Evolutionary conservation across 2,113 vertebrate species (phyloP).

Genomic region (Ceyx cyanopectus): DNA sequence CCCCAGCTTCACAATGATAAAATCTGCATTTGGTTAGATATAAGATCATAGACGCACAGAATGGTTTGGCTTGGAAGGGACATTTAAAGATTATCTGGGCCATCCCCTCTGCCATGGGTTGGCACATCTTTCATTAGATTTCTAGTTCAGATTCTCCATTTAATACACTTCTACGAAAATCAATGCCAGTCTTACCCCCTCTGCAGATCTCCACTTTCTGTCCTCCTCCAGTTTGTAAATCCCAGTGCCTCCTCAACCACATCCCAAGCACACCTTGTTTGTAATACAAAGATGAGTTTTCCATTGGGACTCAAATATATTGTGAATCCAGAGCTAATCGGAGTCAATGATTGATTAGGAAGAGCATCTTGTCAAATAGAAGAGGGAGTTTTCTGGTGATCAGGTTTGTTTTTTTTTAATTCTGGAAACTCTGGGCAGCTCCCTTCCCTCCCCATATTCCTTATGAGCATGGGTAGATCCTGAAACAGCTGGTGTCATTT

Average conservation of each 20-base stretch:
- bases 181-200: background rate
- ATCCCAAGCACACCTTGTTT: background rate
- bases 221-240: background rate
- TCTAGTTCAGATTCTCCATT: background rate
- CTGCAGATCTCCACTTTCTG: background rate
- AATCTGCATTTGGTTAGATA: background rate
- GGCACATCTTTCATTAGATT: background rate
- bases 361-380: background rate
- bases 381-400: background rate
- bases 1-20: background rate
- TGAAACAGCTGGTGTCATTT: background rate
- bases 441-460: background rate
- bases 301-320: accelerated
- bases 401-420: background rate
- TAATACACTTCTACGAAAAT: background rate
- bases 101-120: accelerated
- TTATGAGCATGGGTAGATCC: accelerated
- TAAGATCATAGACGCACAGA: background rate
- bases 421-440: background rate
- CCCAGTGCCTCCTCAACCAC: background rate
- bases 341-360: background rate
- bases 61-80: background rate
- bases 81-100: background rate
- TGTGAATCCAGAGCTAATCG: background rate
- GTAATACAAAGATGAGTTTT: background rate